Conservation (phyloP, 1,140 invertebrate genomes). For the Cherax quadricarinatus region DNA sequence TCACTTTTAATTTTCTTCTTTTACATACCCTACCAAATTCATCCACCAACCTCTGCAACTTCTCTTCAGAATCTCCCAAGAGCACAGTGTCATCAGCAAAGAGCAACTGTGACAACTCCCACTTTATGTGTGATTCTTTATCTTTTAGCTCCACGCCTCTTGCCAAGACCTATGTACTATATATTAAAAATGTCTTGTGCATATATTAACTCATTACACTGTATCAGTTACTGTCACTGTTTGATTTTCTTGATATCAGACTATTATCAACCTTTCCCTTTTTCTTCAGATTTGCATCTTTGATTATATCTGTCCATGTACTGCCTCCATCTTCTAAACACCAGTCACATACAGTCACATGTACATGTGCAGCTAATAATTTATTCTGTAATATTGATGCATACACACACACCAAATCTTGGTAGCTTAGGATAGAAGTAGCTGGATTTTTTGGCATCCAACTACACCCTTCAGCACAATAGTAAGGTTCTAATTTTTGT, state of each 20-base stretch:
- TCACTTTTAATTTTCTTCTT: no score
- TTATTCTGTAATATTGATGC: neutral
- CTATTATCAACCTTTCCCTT: neutral
- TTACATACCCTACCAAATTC: no score
- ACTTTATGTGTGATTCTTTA: no score
- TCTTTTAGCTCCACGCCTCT: no score
- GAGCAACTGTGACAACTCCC: no score
- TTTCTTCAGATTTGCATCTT: neutral
- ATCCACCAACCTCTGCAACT: no score
- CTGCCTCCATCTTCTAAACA: conserved; percentile 12
- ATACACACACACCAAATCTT: conserved; percentile 30
- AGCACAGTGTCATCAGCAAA: no score
- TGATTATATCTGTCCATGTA: conserved; percentile 38
- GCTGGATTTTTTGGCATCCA: conserved; percentile 24
- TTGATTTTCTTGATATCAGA: neutral
- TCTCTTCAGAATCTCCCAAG: no score
- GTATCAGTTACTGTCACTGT: no score
- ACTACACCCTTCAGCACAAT: neutral
- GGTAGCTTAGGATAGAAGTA: conserved; percentile 5
- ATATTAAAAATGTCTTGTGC: no score
- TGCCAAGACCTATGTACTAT: no score
- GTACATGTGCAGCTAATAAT: neutral
- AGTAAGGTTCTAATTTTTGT: conserved; percentile 18
- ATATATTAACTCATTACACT: no score
- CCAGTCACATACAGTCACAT: conserved; percentile 16